These are phyloP conservation scores for Cassiopea andromeda DNA, from an alignment of 30 jellyfish, hydroid and myxozoan species.

Conservation along the genomic window DNA sequence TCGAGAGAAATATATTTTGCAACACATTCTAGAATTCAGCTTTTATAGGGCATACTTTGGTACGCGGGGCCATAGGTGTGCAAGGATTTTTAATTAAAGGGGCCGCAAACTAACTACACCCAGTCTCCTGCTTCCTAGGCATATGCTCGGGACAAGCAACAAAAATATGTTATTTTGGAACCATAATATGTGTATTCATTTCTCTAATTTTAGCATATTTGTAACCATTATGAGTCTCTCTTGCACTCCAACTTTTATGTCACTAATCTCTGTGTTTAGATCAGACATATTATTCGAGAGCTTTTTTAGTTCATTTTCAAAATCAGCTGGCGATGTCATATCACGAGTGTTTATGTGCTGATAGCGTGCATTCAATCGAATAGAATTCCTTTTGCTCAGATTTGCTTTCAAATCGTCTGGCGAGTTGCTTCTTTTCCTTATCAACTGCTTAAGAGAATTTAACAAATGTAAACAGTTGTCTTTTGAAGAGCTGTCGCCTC, in stretches of 20 bases:
- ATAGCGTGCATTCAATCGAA: not conserved
- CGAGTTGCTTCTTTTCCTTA: not conserved
- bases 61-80: too few species aligned
- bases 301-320: conserved; percentile 36
- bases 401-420: not conserved
- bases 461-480: conserved; percentile 27
- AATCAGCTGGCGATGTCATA: conserved; percentile 7
- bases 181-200: not conserved
- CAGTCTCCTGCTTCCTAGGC: too few species aligned
- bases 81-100: too few species aligned
- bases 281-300: conserved; percentile 7
- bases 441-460: conserved; percentile 32
- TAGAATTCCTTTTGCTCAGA: not conserved
- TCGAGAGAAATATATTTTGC: too few species aligned
- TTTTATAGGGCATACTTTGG: too few species aligned
- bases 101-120: too few species aligned
- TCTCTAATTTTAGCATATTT: not conserved
- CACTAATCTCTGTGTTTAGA: conserved; percentile 8
- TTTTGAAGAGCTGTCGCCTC: not conserved
- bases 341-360: not conserved
- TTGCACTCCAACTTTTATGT: conserved; percentile 1
- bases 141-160: too few species aligned
- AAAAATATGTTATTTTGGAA: not conserved
- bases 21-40: too few species aligned
- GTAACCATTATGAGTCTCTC: not conserved